These are phyloP conservation scores for Polypterus senegalus DNA, from an alignment of 2,113 vertebrate genomes.

Conservation along the genomic window DNA sequence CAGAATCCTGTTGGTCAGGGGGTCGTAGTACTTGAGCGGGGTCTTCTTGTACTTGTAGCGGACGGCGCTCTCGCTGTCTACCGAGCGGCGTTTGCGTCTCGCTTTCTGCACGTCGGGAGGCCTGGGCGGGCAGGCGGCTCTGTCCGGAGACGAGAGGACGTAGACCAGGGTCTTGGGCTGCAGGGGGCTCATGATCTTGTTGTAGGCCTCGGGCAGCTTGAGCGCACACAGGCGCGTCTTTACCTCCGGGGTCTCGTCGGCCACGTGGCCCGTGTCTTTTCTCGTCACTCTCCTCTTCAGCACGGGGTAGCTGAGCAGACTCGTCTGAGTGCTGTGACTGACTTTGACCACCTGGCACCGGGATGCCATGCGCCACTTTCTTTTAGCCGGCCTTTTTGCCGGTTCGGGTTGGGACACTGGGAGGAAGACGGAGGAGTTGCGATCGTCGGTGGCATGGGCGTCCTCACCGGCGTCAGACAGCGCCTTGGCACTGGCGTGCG, in stretches of 20 bases:
- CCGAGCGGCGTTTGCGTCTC: conserved; percentile 38
- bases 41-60: conserved; percentile 65
- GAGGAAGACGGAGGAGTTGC: conserved; percentile 29
- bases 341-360: conserved; percentile 74
- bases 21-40: conserved; percentile 61
- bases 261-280: conserved; percentile 26
- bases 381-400: conserved; percentile 31
- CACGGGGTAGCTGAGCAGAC: conserved; percentile 41
- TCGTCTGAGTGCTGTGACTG: conserved; percentile 70
- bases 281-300: conserved; percentile 39
- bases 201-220: conserved; percentile 52
- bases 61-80: conserved; percentile 36
- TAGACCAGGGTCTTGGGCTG: conserved; percentile 66
- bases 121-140: conserved; percentile 35
- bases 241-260: conserved; percentile 39
- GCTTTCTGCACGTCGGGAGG: conserved; percentile 26
- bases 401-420: conserved; percentile 24
- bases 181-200: conserved; percentile 57
- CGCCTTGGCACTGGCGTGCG: conserved; percentile 15
- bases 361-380: conserved; percentile 55
- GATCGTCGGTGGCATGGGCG: conserved; percentile 19
- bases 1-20: conserved; percentile 55
- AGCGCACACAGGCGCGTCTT: conserved; percentile 45
- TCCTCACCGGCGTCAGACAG: conserved; percentile 16
- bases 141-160: conserved; percentile 60